Base-by-base conservation (phyloP, 1,140 invertebrate genomes). In the Limonius californicus region DNA sequence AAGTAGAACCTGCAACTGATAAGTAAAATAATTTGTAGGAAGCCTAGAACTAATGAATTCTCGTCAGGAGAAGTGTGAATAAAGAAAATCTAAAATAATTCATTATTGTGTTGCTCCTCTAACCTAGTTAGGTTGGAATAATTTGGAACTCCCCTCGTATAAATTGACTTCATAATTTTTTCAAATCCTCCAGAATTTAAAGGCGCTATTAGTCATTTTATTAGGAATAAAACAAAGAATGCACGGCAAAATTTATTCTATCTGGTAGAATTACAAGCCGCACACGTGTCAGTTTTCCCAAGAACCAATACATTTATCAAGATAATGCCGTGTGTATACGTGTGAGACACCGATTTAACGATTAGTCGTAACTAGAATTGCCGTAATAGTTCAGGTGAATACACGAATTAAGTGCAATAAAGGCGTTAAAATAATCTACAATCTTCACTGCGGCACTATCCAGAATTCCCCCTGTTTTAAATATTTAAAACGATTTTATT, bases 241-340 rank as follows among this genome's bases (percentile, higher is more conserved):
- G 20, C 19, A 50, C n/a, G n/a, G 12, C 20, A 14, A 39, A 39
- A 14, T 39, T 12, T 39, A 39, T 14, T 12, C 16, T 50, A 11
- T 50, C 42, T 45, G 14, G n/a, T 12, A 18, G 42, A 45, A 45
- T 45, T 45, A 45, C 42, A 45, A 45, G n/a, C 42, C 16, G 9
- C 23, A 45, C 45, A 50, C 15, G 14, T 50, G 45, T 19, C 45
- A 50, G 2, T 18, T 50, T 19, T 19, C 45, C n/a, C 45, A 50
- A 19, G 45, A 21, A 50, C n/a, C 20, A 19, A 16, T 50, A 45
- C 42, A 50, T 50, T 50, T 50, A 50, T 50, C 45, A 50, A 50
- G 45, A 50, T 50, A 50, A 50, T 18, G n/a, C 45, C 16, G 9
- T 50, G 16, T 50, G 45, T 50, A 21, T n/a, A 50, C 45, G 16